Percentiles rank a stretch among this genome's conserved stretches.
Conservation (phyloP, 2,888 invertebrate species). For the Nezara viridula region DNA sequence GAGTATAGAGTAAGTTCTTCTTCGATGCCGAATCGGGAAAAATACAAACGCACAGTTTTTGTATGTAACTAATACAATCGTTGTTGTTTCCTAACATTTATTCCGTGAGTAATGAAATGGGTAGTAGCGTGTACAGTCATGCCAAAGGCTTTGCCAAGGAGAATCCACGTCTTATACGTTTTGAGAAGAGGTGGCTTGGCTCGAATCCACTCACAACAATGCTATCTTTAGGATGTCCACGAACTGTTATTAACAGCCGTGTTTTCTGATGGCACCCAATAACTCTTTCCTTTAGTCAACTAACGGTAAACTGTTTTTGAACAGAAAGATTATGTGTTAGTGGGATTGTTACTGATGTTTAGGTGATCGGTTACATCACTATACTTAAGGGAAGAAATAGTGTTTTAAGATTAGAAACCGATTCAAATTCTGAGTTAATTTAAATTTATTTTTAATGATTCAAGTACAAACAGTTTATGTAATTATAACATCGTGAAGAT, state of each 20-base stretch:
- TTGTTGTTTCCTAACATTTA: too few relatives aligned
- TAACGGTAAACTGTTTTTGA: background rate
- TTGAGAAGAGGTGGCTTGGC: constrained; percentile 4
- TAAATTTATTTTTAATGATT: too few relatives aligned
- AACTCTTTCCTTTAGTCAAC: constrained; percentile 17
- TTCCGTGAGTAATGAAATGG: too few relatives aligned
- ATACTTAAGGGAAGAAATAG: background rate
- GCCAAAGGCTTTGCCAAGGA: background rate
- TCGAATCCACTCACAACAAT: constrained; percentile 39
- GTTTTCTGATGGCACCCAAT: background rate
- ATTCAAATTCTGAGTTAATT: too few relatives aligned
- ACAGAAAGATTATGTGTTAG: background rate
- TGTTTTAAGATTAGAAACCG: too few relatives aligned
- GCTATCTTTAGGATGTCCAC: constrained; percentile 40
- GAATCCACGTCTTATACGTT: constrained; percentile 18
- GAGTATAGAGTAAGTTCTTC: too few relatives aligned
- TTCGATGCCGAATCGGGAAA: too few relatives aligned
- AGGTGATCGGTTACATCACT: background rate
- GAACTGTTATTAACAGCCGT: constrained; percentile 22
- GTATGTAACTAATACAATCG: too few relatives aligned
- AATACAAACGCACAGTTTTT: too few relatives aligned
- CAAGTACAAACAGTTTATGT: too few relatives aligned
- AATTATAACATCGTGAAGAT: too few relatives aligned
- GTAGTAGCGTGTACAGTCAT: background rate
- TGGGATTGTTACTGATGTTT: background rate